Base-by-base conservation (phyloP, 1,140 invertebrate species). In the Anthonomus grandis region DNA sequence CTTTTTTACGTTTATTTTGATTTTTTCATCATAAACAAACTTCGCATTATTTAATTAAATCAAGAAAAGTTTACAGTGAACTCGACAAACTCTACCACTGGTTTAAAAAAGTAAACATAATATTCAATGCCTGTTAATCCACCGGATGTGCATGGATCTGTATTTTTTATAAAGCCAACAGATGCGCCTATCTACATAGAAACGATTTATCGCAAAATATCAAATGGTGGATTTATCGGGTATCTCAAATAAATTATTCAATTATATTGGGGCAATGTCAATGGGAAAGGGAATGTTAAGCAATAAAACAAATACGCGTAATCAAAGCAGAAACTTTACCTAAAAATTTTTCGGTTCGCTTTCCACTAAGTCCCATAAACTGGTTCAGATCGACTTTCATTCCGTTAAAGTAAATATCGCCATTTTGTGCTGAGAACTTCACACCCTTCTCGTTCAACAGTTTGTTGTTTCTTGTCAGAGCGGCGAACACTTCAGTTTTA, bases 401-500 rank as follows among this genome's bases (percentile, higher is more conserved):
- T 13, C 67, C 67, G 50, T 69, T 66, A 12, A 72, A 64, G 10
- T 23, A 54, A 24, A 72, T 65, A 31, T 64, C 21, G 9, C 64
- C 65, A 24, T 54, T 48, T 5, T 49, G 19, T 10, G 64, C 67
- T 2, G 59, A 58, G 59, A 67, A 69, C 56, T 37, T 51, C 17
- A 72, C 51, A 4, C 63, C 67, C 1, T 66, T 49, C 18, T 62
- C 44, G 31, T 67, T 71, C 31, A 72, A 63, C 17, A 31, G 34
- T 50, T 63, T 70, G 38, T 65, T 70, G 9, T 59, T 57, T 19
- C 65, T 58, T 3, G 64, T 69, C 31, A 71, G 49, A n/a, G 64
- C 60, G 10, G 62, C 66, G 53, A 72, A 63, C 10, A 69, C 63
- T 47, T 72, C 68, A 46, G 69, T 61, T 44, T 61, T 66, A 37